Evolutionary conservation across 1,140 invertebrate species (phyloP).

Genomic region (Papilio polytes): DNA sequence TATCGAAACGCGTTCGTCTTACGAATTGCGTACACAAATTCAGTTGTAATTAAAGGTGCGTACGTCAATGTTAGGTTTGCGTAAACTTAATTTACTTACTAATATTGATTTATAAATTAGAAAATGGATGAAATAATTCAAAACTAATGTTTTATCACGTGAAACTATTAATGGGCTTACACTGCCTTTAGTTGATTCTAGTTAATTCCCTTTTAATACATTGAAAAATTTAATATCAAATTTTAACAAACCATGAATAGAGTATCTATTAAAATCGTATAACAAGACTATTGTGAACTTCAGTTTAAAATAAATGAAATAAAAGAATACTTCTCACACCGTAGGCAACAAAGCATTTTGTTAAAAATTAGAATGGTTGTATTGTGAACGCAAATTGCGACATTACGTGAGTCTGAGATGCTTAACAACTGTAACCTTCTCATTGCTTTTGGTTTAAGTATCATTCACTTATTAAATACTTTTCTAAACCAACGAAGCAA

Average conservation of each 20-base stretch:
- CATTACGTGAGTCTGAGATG: slow-evolving; percentile 15
- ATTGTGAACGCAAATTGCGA: slow-evolving; percentile 22
- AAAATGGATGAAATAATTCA: no score
- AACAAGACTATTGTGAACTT: background rate
- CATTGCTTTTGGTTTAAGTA: slow-evolving; percentile 3
- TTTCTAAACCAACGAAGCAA: background rate
- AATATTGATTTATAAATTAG: no score
- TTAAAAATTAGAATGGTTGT: slow-evolving; percentile 6
- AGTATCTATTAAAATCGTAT: no score
- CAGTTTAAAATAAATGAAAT: background rate
- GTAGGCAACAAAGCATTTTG: background rate
- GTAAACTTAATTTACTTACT: no score
- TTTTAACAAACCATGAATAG: no score
- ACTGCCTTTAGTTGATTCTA: no score
- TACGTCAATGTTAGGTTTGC: background rate
- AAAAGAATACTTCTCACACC: background rate
- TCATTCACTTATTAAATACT: slow-evolving; percentile 15
- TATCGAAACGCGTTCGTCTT: slow-evolving; percentile 4
- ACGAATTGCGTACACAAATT: slow-evolving; percentile 12
- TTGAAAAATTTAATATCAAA: no score
- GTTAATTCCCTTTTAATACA: no score
- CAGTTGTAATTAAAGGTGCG: background rate
- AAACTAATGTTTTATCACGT: no score
- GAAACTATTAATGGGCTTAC: no score
- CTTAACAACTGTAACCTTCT: slow-evolving; percentile 17